phyloP scores from a whole-genome alignment of 1,140 invertebrate species.

The Monochamus saltuarius region DNA sequence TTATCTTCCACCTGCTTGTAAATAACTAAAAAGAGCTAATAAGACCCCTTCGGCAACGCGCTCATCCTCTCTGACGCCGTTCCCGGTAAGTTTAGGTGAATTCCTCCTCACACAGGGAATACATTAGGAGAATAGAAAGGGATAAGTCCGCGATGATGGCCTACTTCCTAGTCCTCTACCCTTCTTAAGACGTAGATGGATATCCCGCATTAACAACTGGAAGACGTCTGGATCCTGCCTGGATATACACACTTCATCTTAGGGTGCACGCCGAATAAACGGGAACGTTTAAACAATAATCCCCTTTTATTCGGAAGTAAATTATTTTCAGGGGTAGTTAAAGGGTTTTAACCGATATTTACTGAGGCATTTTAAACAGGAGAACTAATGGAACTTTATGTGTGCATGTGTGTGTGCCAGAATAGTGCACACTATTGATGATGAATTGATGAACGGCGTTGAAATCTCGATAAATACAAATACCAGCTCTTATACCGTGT shows the following conservation, averaged over 20 bases:
- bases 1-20: constrained; percentile 4
- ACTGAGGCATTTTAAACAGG: too few species aligned
- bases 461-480: too few species aligned
- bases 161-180: constrained; percentile 27
- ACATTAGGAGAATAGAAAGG: constrained; percentile 29
- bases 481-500: too few species aligned
- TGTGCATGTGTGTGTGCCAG: too few species aligned
- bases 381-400: too few species aligned
- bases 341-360: too few species aligned
- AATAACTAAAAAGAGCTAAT: constrained; percentile 13
- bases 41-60: constrained; percentile 6
- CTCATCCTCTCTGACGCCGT: background rate
- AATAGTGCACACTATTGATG: too few species aligned
- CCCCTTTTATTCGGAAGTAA: constrained; percentile 17
- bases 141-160: constrained; percentile 31
- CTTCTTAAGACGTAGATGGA: constrained; percentile 33
- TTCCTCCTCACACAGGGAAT: constrained; percentile 29
- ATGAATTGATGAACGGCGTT: too few species aligned
- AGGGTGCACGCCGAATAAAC: constrained; percentile 21
- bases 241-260: constrained; percentile 17
- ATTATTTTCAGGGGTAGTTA: constrained; percentile 6
- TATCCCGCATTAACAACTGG: constrained; percentile 30
- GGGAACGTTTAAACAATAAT: constrained; percentile 18
- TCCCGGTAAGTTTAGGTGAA: constrained; percentile 17
- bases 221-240: constrained; percentile 15